phyloP scores from a whole-genome alignment of 2,113 vertebrate species.

The Rhipidura dahli region DNA sequence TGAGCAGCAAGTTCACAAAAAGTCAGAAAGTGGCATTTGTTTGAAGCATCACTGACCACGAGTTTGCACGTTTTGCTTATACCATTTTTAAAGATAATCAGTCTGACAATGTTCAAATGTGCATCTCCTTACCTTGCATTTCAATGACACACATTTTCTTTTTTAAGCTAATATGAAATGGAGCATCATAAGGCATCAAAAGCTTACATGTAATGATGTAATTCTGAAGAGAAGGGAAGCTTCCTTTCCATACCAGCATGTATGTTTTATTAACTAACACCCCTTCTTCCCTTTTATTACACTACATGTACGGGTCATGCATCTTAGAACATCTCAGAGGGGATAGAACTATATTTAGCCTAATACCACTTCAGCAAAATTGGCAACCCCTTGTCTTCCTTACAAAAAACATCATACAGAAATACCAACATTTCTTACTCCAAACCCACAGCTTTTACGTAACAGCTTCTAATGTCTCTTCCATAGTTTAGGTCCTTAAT shows the following conservation, averaged over 20 bases:
- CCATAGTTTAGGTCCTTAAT: not conserved
- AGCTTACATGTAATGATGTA: not conserved
- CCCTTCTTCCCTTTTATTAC: not conserved
- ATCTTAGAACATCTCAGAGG: not conserved
- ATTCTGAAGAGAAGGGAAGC: not conserved
- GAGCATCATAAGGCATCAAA: not conserved
- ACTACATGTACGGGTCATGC: not conserved
- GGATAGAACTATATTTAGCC: not conserved
- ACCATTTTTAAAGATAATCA: not conserved
- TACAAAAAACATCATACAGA: not conserved
- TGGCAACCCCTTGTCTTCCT: not conserved
- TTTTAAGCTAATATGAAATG: not conserved
- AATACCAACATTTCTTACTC: not conserved
- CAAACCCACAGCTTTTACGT: not conserved
- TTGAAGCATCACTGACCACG: not conserved
- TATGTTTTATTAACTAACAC: not conserved
- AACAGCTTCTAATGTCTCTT: not conserved
- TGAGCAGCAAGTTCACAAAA: not conserved
- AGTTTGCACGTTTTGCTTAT: not conserved
- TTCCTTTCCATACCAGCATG: not conserved
- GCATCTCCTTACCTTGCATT: not conserved
- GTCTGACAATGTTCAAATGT: not conserved
- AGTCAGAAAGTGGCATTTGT: not conserved
- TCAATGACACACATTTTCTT: not conserved
- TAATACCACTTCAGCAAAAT: not conserved